Evolutionary conservation across 2,113 vertebrate species (phyloP).

Genomic region (Rallus limicola): DNA sequence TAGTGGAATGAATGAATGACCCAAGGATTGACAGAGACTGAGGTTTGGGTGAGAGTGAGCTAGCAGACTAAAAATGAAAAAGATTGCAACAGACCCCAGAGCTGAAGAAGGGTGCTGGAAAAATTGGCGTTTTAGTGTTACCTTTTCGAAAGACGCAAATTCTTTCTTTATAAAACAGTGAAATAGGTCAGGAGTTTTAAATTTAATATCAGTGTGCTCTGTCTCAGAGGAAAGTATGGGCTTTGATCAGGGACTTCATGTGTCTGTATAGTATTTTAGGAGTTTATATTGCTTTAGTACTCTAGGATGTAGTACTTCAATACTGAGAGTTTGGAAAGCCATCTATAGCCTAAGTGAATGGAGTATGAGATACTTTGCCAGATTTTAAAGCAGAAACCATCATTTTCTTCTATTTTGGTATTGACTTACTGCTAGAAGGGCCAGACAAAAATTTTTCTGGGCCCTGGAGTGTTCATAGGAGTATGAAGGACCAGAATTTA

Average conservation of each 20-base stretch:
- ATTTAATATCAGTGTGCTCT: neutral
- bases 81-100: neutral
- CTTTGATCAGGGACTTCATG: neutral
- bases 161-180: neutral
- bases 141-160: neutral
- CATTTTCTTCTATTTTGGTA: neutral
- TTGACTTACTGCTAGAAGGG: neutral
- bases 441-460: neutral
- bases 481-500: neutral
- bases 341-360: neutral
- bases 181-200: conserved; percentile 13
- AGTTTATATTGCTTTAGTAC: neutral
- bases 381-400: neutral
- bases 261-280: neutral
- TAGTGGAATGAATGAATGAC: neutral
- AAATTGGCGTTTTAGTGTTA: neutral
- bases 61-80: neutral
- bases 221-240: neutral
- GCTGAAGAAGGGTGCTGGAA: neutral
- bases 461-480: neutral
- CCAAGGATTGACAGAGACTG: neutral
- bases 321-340: neutral
- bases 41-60: neutral
- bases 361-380: neutral
- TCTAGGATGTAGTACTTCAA: neutral